A percentile compares a stretch with the other conserved stretches of the same genome.
Conservation (phyloP, 2,113 vertebrate species). For the Eubucco bourcierii region DNA sequence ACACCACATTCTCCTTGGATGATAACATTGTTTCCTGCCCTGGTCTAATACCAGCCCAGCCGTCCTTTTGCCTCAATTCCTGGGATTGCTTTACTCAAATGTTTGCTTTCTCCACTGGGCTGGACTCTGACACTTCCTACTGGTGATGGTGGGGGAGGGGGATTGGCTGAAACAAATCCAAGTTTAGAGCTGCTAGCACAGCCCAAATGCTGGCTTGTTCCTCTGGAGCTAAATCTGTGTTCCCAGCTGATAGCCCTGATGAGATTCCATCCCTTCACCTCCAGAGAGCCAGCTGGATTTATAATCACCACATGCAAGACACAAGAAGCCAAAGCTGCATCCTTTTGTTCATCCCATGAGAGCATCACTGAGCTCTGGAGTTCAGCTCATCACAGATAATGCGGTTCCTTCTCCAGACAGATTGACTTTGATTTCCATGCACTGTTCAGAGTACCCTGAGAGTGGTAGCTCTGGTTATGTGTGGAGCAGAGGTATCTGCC, state of each 20-base stretch:
- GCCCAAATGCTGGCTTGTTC: neutral
- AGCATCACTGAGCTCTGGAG: neutral
- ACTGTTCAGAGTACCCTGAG: neutral
- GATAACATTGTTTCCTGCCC: slow-evolving; percentile 45
- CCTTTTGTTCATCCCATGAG: neutral
- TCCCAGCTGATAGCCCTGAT: neutral
- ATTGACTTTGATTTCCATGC: neutral
- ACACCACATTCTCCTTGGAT: slow-evolving; percentile 38
- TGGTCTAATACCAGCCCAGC: neutral
- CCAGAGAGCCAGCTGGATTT: neutral
- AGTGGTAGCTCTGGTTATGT: neutral
- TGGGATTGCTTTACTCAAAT: slow-evolving; percentile 26
- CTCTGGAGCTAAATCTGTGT: neutral
- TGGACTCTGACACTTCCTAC: slow-evolving; percentile 19
- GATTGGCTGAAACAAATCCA: slow-evolving; percentile 18
- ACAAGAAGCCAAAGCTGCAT: neutral
- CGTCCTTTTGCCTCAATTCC: slow-evolving; percentile 31
- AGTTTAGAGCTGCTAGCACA: neutral
- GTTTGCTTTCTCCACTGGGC: neutral
- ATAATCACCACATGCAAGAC: neutral
- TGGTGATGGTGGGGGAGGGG: neutral
- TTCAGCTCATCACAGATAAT: neutral
- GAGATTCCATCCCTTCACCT: neutral
- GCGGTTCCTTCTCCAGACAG: neutral
- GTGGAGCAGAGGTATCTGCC: neutral